Conservation (phyloP, 1,140 invertebrate genomes). For the Lepidostoma basale region DNA sequence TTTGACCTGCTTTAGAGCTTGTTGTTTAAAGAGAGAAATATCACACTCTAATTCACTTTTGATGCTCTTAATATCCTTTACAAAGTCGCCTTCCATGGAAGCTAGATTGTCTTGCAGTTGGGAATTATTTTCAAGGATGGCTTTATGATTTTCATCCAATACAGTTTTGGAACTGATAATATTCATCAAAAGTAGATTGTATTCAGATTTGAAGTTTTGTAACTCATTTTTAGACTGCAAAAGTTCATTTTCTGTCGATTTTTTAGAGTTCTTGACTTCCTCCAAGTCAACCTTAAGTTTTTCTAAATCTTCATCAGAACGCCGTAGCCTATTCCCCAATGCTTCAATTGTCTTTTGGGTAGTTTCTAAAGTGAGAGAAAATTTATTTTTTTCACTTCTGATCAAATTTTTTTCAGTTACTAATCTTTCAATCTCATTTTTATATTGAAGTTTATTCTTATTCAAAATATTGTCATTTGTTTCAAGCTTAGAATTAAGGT, state of each 20-base stretch:
- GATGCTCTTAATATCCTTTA: conserved; percentile 11
- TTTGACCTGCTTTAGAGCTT: not conserved
- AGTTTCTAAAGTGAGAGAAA: conserved; percentile 57
- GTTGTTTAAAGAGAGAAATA: conserved; percentile 27
- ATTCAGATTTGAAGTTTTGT: conserved; percentile 32
- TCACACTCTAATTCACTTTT: conserved; percentile 27
- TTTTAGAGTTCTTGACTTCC: not conserved
- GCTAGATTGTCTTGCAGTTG: conserved; percentile 13
- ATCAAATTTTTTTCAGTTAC: conserved; percentile 53
- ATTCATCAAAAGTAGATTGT: conserved; percentile 29
- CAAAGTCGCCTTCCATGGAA: conserved; percentile 26
- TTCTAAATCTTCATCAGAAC: conserved; percentile 54
- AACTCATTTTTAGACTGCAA: conserved; percentile 16
- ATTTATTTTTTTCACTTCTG: conserved; percentile 56
- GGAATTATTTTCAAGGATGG: conserved; percentile 30
- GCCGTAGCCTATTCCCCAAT: conserved; percentile 54
- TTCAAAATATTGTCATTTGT: not conserved
- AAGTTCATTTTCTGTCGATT: conserved; percentile 5
- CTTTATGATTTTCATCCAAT: conserved; percentile 37
- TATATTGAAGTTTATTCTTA: not conserved
- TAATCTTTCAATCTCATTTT: conserved; percentile 36
- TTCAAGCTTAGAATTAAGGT: not conserved
- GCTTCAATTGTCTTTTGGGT: conserved; percentile 58
- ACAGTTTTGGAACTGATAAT: conserved; percentile 36
- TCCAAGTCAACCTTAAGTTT: conserved; percentile 1